phyloP scores from a whole-genome alignment of 2,113 vertebrate species.

The Brachyhypopomus occidentalis region DNA sequence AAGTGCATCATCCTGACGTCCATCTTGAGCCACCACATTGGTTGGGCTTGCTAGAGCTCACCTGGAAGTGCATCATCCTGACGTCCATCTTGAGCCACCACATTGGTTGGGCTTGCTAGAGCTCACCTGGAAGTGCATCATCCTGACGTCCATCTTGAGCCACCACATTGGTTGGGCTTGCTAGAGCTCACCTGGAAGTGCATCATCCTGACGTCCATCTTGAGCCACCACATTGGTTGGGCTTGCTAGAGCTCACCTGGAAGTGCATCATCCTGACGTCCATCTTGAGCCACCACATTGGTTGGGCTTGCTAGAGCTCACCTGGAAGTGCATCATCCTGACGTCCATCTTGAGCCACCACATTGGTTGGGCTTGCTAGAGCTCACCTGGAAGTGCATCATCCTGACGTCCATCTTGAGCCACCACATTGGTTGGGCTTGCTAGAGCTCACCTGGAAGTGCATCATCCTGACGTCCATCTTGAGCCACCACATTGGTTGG shows the following conservation, averaged over 20 bases:
- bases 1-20: too few species aligned
- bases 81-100: neutral
- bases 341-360: neutral
- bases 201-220: neutral
- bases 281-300: neutral
- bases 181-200: neutral
- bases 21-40: too few species aligned
- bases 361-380: neutral
- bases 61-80: too few species aligned
- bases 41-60: neutral
- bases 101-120: neutral
- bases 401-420: neutral
- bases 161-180: neutral
- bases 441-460: neutral
- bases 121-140: neutral
- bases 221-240: neutral
- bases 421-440: neutral
- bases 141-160: neutral
- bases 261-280: too few species aligned
- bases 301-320: neutral
- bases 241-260: neutral
- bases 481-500: neutral
- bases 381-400: neutral
- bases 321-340: too few species aligned
- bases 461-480: neutral